A percentile compares a stretch with the other conserved stretches of the same genome.
Conservation (phyloP, 2,888 invertebrate species). For the Acleris emargana region DNA sequence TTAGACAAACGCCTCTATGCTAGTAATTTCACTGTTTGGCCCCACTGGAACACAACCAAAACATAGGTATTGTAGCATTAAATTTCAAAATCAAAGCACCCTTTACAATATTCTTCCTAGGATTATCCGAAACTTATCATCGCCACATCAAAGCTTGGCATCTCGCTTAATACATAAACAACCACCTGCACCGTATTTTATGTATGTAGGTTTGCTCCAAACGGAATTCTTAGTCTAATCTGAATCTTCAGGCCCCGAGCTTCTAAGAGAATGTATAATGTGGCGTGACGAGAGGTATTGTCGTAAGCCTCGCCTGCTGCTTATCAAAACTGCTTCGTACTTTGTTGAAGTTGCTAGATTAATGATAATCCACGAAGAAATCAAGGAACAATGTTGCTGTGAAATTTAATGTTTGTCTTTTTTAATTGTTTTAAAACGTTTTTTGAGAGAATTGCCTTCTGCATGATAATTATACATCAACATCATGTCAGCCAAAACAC, state of each 20-base stretch:
- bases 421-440: too few relatives aligned
- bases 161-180: conserved; percentile 40
- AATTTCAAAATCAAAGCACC: neutral
- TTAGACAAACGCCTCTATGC: too few relatives aligned
- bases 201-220: conserved; percentile 55
- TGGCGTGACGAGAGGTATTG: conserved; percentile 48
- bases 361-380: neutral
- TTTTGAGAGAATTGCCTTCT: too few relatives aligned
- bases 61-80: too few relatives aligned
- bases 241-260: conserved; percentile 50
- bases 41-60: too few relatives aligned
- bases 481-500: too few relatives aligned
- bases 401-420: neutral
- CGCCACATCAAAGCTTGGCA: conserved; percentile 25
- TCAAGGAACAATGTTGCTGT: neutral
- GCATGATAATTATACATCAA: too few relatives aligned
- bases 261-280: conserved; percentile 56
- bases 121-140: conserved; percentile 19
- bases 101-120: conserved; percentile 3
- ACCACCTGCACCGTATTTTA: conserved; percentile 45
- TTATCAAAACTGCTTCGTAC: conserved; percentile 27
- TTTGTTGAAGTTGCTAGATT: conserved; percentile 9
- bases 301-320: conserved; percentile 37
- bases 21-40: too few relatives aligned
- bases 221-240: conserved; percentile 52